A percentile compares a stretch with the other conserved stretches of the same genome.
Conservation (phyloP, 2,113 vertebrate genomes). For the Spilogale gracilis region DNA sequence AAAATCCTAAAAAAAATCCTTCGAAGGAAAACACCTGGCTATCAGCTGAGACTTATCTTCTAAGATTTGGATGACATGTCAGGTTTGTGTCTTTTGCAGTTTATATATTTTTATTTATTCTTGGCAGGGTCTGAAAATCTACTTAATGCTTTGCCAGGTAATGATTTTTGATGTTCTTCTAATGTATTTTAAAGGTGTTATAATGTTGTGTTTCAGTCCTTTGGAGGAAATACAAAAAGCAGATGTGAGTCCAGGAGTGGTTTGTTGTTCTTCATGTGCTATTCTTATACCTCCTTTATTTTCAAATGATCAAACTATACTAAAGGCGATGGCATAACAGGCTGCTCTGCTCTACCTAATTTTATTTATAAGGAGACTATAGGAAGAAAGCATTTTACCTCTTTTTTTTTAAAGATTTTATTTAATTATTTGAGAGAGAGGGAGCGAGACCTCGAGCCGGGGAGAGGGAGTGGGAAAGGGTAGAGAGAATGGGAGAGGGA, state of each 20-base stretch:
- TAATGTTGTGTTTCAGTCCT: conserved; percentile 58
- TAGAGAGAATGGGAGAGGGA: neutral
- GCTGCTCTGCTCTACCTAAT: neutral
- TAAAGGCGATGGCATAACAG: neutral
- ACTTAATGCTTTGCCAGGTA: conserved; percentile 10
- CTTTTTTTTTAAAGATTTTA: neutral
- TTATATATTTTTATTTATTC: conserved; percentile 41
- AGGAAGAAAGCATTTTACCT: conserved; percentile 45
- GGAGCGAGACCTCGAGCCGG: neutral
- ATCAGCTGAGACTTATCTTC: conserved; percentile 12
- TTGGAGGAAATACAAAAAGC: conserved; percentile 62
- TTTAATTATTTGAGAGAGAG: neutral
- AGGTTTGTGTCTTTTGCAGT: neutral
- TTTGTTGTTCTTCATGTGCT: neutral
- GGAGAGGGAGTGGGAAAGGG: neutral
- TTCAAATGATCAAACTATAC: neutral
- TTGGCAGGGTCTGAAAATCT: conserved; percentile 60
- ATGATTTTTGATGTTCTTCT: conserved; percentile 57
- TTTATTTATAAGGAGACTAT: conserved; percentile 48
- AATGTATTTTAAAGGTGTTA: conserved; percentile 34
- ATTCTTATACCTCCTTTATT: conserved; percentile 44
- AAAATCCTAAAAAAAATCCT: neutral
- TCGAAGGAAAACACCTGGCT: neutral
- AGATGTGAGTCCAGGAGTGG: conserved; percentile 23
- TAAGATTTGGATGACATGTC: conserved; percentile 23